Conservation (phyloP, 2,113 vertebrate genomes). For the Megaceryle torquata region DNA sequence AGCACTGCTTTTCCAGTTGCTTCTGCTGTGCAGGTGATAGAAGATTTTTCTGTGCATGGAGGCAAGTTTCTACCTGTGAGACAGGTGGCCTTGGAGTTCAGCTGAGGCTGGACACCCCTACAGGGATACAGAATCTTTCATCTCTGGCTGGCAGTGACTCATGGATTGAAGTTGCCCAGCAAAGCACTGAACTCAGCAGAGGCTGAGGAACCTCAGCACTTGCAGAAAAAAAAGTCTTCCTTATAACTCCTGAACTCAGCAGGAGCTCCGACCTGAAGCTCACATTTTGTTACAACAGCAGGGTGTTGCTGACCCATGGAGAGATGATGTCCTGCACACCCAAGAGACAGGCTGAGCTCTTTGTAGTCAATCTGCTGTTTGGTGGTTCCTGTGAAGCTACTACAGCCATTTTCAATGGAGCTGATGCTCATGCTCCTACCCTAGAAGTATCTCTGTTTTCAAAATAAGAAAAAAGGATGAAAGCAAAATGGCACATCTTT, state of each 20-base stretch:
- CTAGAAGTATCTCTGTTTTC: background rate
- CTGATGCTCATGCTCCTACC: accelerated
- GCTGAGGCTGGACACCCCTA: background rate
- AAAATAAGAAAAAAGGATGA: background rate
- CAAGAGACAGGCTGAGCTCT: background rate
- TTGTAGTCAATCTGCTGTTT: background rate
- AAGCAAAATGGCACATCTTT: background rate
- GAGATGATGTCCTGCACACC: background rate
- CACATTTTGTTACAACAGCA: background rate
- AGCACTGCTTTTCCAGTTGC: accelerated
- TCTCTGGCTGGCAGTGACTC: background rate
- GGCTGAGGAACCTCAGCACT: background rate
- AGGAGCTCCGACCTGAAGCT: background rate
- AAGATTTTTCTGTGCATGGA: background rate
- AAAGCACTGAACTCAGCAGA: background rate
- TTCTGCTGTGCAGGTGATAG: background rate
- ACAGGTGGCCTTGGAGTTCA: background rate
- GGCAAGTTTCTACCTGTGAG: background rate
- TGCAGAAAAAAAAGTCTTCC: background rate
- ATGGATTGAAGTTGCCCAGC: background rate
- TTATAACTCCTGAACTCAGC: background rate
- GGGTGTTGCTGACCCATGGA: background rate
- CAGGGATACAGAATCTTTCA: background rate
- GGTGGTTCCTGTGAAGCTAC: background rate
- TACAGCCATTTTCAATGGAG: background rate